Conservation (phyloP, 2,888 invertebrate genomes). For the Drosophila emarginata region DNA sequence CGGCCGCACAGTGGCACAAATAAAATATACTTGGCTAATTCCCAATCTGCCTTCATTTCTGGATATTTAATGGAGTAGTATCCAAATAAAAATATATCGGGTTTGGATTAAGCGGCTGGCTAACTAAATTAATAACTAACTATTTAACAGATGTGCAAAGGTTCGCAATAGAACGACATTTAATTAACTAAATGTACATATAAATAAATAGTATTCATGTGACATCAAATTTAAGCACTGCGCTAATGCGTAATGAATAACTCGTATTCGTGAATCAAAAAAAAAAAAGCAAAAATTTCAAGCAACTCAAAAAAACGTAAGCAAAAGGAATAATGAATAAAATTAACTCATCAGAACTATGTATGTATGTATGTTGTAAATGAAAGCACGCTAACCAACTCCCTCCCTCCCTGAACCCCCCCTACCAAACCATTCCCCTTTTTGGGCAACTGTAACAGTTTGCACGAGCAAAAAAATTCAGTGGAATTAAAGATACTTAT, state of each 20-base stretch:
- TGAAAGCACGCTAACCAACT: slow-evolving; percentile 4
- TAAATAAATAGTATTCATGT: slow-evolving; percentile 38
- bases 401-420: not conserved
- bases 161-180: slow-evolving; percentile 36
- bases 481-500: slow-evolving; percentile 27
- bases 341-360: slow-evolving; percentile 10
- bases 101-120: not conserved
- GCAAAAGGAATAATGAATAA: slow-evolving; percentile 4
- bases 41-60: not conserved
- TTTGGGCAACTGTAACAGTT: slow-evolving; percentile 3
- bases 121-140: slow-evolving; percentile 43
- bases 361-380: slow-evolving; percentile 8
- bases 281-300: slow-evolving; percentile 2
- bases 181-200: slow-evolving; percentile 58
- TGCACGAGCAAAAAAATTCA: slow-evolving; percentile 15
- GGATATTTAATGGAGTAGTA: not conserved
- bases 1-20: not conserved
- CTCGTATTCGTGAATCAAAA: slow-evolving; percentile 24
- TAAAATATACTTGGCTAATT: not conserved
- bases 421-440: not conserved
- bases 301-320: slow-evolving; percentile 2
- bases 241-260: slow-evolving; percentile 27
- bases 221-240: slow-evolving; percentile 30
- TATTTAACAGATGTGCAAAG: slow-evolving; percentile 28
- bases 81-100: not conserved